These are phyloP conservation scores for Podarcis muralis DNA, from an alignment of 2,113 vertebrate species.

Conservation along the genomic window DNA sequence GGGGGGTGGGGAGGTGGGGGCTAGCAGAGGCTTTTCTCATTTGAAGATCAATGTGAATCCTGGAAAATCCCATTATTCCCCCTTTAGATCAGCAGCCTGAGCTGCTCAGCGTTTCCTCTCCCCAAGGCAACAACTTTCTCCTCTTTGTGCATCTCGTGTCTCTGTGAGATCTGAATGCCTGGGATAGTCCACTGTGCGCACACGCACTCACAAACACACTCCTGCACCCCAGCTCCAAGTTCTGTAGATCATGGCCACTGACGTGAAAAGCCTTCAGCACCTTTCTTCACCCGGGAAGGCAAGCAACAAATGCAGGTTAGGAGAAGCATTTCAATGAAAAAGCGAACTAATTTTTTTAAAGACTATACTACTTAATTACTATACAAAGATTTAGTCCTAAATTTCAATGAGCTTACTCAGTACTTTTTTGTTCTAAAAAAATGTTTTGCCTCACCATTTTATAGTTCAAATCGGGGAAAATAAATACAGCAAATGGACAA, in stretches of 20 bases:
- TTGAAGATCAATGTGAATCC: slow-evolving; percentile 81
- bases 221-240: not conserved
- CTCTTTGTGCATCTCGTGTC: slow-evolving; percentile 47
- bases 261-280: not conserved
- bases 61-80: slow-evolving; percentile 85
- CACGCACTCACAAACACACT: fast-evolving
- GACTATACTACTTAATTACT: not conserved
- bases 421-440: too few relatives aligned
- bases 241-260: not conserved
- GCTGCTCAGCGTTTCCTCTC: slow-evolving; percentile 73
- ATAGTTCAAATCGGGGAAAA: too few relatives aligned
- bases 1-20: slow-evolving; percentile 55
- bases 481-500: too few relatives aligned
- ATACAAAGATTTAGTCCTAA: too few relatives aligned
- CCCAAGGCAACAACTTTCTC: slow-evolving; percentile 77
- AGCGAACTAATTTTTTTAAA: not conserved
- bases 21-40: slow-evolving; percentile 79
- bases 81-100: slow-evolving; percentile 76
- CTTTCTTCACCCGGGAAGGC: not conserved
- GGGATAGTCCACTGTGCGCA: not conserved
- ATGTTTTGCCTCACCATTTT: too few relatives aligned
- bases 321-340: not conserved
- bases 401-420: too few relatives aligned
- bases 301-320: not conserved
- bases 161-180: not conserved